Percentiles rank a stretch among this genome's conserved stretches.
phyloP scores from a whole-genome alignment of 2,113 vertebrate species.

The Triplophysa siluroides region DNA sequence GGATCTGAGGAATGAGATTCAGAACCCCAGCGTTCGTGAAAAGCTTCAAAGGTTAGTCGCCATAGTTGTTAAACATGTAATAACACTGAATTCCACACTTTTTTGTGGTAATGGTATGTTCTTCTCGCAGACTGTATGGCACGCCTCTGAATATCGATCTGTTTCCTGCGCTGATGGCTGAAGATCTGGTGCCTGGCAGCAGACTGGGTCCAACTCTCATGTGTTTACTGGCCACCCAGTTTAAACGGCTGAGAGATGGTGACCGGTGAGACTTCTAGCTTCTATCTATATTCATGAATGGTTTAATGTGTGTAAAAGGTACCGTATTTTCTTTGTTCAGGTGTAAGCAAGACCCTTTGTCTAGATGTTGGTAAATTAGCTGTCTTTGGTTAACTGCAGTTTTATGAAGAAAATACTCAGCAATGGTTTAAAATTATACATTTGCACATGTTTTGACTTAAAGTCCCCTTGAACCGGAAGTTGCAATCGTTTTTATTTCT shows the following conservation, averaged over 20 bases:
- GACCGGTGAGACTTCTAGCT: constrained; percentile 82
- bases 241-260: constrained; percentile 87
- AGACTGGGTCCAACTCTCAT: constrained; percentile 91
- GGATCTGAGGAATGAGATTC: constrained; percentile 93
- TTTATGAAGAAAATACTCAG: too few relatives aligned
- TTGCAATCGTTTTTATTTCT: too few relatives aligned
- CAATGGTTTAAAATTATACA: too few relatives aligned
- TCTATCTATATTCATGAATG: neutral
- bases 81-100: neutral
- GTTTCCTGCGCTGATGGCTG: constrained; percentile 95
- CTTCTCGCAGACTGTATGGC: constrained; percentile 83
- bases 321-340: too few relatives aligned
- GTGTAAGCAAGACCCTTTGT: too few relatives aligned
- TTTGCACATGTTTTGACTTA: too few relatives aligned
- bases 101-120: neutral
- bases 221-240: constrained; percentile 90
- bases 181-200: constrained; percentile 93
- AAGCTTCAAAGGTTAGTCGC: constrained; percentile 84
- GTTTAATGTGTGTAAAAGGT: neutral
- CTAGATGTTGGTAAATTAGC: too few relatives aligned
- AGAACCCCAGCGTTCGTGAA: constrained; percentile 85
- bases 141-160: constrained; percentile 91
- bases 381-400: too few relatives aligned
- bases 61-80: neutral
- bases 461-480: too few relatives aligned